Evolutionary conservation across 2,113 vertebrate species (phyloP).

Genomic region (Gorilla gorilla): DNA sequence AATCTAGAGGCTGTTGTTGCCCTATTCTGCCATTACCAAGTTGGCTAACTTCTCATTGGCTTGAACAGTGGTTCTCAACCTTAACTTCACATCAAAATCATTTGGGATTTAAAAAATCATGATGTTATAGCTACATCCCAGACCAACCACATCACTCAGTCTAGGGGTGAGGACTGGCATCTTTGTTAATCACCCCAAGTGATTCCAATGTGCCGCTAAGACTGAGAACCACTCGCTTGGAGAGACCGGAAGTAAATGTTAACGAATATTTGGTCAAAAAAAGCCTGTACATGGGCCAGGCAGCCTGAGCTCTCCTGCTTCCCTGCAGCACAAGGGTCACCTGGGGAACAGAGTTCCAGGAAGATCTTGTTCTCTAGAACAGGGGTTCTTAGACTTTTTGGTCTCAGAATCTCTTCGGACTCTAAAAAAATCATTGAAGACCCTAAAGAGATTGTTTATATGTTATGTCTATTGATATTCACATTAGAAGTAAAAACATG

Average conservation of each 20-base stretch:
- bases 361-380: neutral
- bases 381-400: neutral
- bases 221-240: neutral
- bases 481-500: neutral
- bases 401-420: neutral
- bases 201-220: neutral
- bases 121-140: neutral
- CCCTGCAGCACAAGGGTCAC: neutral
- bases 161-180: neutral
- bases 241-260: neutral
- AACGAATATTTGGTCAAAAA: neutral
- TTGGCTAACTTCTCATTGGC: neutral
- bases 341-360: neutral
- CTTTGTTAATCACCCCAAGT: fast-evolving
- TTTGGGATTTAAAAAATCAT: neutral
- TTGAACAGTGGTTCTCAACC: neutral
- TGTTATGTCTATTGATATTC: neutral
- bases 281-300: neutral
- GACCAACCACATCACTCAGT: neutral
- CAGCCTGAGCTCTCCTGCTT: neutral
- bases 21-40: neutral
- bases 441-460: neutral
- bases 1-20: neutral
- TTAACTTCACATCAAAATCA: neutral
- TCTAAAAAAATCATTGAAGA: neutral